Base-by-base conservation (phyloP, 2,888 invertebrate genomes). In the Callosobruchus maculatus region DNA sequence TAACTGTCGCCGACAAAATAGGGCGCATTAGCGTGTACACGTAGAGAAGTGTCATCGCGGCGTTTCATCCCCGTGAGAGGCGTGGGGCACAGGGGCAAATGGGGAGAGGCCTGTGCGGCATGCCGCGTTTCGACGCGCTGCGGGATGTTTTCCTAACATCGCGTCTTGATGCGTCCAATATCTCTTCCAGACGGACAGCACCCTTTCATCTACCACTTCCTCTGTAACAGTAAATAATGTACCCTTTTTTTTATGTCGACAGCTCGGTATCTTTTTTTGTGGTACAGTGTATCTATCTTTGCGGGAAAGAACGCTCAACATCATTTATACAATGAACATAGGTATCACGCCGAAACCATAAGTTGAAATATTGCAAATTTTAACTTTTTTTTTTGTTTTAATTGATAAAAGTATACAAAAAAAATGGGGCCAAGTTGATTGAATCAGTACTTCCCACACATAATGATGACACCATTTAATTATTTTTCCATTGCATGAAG, bases 21-120 rank as follows among this genome's bases (percentile, higher is more conserved):
- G 81, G 80, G 77, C 79, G 81, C 81, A 82, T 82, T 82, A 82
- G 81, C 78, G 80, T 78, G 80, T 81, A 80, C 79, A 80, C 81
- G 78, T 80, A 70, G 78, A 68, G 77, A 79, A 79, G 79, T 80
- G 80, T 80, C 81, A 79, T 79, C 80, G 75, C 49, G 3, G 49
- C 49, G 49, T 49, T 49, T 49, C 49, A 49, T 49, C 49, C 49
- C 49, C 49, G 7, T 18, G 18, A 13, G 49, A 18, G n/a, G n/a
- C 1, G 13, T 13, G 49, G 49, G 49, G 49, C 49, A 13, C 4
- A 49, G 7, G 49, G 49, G 18, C 1, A 49, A 49, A 49, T 26
- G 49, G 18, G 18, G 49, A 49, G 13, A 49, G 49, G 49, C 13
- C 13, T 2, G 26, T 26, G 49, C 13, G 13, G 7, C 49, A 49